A percentile compares a stretch with the other conserved stretches of the same genome.
These are phyloP conservation scores for Thereuonema tuberculata DNA, from an alignment of 1,140 invertebrate species.

Conservation along the genomic window DNA sequence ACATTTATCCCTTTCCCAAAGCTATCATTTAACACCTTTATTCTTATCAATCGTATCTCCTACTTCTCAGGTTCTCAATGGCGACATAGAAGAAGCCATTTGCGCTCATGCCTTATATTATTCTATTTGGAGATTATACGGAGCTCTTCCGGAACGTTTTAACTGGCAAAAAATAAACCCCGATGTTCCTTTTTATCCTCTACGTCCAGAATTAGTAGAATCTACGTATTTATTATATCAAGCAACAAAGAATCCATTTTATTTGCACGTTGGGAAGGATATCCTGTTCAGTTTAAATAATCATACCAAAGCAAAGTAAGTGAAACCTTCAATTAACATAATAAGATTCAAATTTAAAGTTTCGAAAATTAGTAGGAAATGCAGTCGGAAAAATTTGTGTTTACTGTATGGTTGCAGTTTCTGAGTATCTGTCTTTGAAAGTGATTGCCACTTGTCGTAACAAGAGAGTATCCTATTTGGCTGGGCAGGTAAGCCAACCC, in stretches of 20 bases:
- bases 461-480: too few species aligned
- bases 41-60: too few species aligned
- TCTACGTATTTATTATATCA: slow-evolving; percentile 54
- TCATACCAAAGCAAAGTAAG: slow-evolving; percentile 40
- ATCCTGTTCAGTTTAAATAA: slow-evolving; percentile 47
- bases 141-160: slow-evolving; percentile 49
- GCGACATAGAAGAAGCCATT: slow-evolving; percentile 56
- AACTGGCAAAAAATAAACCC: slow-evolving; percentile 49
- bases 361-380: neutral
- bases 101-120: slow-evolving; percentile 53
- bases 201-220: slow-evolving; percentile 51
- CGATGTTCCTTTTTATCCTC: slow-evolving; percentile 51
- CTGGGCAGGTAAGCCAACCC: too few species aligned
- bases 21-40: too few species aligned
- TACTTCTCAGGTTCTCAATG: slow-evolving; percentile 46
- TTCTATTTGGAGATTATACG: slow-evolving; percentile 49
- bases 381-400: neutral
- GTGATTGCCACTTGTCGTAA: too few species aligned
- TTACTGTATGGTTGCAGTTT: too few species aligned
- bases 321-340: too few species aligned
- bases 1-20: too few species aligned
- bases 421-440: too few species aligned
- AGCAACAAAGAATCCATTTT: slow-evolving; percentile 56
- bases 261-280: slow-evolving; percentile 50
- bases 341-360: neutral